Conservation (phyloP, 2,113 vertebrate genomes). For the Benitochromis conjunctus region DNA sequence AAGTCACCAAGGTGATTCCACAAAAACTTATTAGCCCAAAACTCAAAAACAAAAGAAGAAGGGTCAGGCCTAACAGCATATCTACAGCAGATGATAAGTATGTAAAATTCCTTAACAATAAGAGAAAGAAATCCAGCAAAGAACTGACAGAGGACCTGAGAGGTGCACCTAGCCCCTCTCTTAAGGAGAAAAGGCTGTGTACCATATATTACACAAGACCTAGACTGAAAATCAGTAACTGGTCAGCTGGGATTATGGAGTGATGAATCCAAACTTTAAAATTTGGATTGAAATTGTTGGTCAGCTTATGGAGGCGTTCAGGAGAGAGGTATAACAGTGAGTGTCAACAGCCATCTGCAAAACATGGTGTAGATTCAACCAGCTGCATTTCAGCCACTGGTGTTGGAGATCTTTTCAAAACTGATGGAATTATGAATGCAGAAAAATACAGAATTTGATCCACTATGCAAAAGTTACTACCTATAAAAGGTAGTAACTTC, state of each 20-base stretch:
- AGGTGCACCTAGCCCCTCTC: neutral
- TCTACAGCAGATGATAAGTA: neutral
- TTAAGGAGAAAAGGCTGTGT: neutral
- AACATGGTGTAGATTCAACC: neutral
- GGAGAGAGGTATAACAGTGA: neutral
- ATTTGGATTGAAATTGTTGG: neutral
- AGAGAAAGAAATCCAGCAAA: neutral
- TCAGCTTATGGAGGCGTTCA: neutral
- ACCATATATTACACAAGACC: neutral
- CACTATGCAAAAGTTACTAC: neutral
- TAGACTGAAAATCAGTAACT: neutral
- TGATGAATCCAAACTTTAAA: neutral
- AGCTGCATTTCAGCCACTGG: neutral
- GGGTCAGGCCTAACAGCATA: neutral
- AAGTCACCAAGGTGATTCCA: neutral
- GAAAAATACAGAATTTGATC: neutral
- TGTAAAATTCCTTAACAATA: neutral
- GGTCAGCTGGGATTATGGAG: neutral
- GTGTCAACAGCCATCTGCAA: neutral
- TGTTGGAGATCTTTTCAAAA: neutral
- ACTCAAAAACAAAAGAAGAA: neutral
- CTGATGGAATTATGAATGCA: neutral
- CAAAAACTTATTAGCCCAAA: neutral
- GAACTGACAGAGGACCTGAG: neutral
- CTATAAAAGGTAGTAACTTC: neutral